phyloP scores from a whole-genome alignment of 2,888 invertebrate genomes.

The Heliothis peltigera region DNA sequence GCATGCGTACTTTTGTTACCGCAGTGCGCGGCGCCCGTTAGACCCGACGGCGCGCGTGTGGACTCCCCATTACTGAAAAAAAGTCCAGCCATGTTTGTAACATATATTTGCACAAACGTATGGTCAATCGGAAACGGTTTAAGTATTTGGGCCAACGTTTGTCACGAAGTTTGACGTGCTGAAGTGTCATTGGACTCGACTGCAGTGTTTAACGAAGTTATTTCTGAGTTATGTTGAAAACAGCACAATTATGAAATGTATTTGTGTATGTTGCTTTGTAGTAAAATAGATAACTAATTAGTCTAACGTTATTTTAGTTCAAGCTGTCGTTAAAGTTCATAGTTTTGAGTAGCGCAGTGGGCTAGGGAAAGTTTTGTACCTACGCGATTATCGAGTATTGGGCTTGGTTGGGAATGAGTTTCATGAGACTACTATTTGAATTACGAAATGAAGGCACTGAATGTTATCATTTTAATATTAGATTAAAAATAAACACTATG shows the following conservation, averaged over 20 bases:
- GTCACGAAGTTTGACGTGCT: slow-evolving; percentile 61
- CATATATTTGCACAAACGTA: slow-evolving; percentile 72
- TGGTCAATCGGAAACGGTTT: slow-evolving; percentile 54
- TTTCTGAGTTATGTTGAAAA: slow-evolving; percentile 28
- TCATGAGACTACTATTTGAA: too few species aligned
- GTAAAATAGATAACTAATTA: background rate
- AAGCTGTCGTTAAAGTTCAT: background rate
- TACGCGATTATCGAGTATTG: too few species aligned
- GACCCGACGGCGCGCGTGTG: slow-evolving; percentile 81
- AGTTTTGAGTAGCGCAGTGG: background rate
- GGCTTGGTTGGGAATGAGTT: too few species aligned
- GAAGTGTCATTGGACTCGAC: slow-evolving; percentile 57
- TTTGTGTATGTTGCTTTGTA: slow-evolving; percentile 7
- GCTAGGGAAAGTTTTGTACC: background rate
- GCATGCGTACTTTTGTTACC: slow-evolving; percentile 86
- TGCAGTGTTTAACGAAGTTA: slow-evolving; percentile 49
- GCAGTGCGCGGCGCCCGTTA: slow-evolving; percentile 88
- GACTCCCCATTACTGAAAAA: slow-evolving; percentile 80
- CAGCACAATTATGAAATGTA: slow-evolving; percentile 3
- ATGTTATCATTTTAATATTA: too few species aligned
- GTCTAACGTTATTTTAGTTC: background rate
- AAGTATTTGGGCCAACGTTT: slow-evolving; percentile 62
- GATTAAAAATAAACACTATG: too few species aligned
- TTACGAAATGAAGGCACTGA: too few species aligned
- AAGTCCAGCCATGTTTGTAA: slow-evolving; percentile 65